Evolutionary conservation across 2,888 invertebrate genomes (phyloP), one percentile per base, ranked within the genome.

Genomic region (Cotesia congregata): DNA sequence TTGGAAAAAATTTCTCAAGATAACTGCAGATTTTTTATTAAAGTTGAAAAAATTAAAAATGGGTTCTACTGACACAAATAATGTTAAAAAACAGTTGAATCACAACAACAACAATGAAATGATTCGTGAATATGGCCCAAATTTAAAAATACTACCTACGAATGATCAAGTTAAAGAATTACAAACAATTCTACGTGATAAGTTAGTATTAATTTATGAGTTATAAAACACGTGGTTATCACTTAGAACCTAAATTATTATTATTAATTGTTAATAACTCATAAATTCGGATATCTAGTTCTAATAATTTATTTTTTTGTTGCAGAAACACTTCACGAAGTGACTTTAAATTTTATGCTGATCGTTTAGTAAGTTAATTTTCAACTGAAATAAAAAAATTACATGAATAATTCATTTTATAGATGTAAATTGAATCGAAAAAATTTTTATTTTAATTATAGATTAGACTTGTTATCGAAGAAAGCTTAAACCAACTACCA

Each of bases 301-400:
- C 67, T 67, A 39, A 17, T 60, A 64, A 30, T 70, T 73, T 74
- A 75, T 72, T 77, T 77, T 79, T 83, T 72, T 84, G 86, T 92
- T 90, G 81, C 88, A 99, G 98, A 89, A 96, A 95, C 84, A 98
- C 98, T 38, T 91, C 94, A 1, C 92, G 98, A 83, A 97, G 96
- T 91, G 99, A 99, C 90, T 99, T 99, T 89, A 98, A 99, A 88
- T 99, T 99, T 90, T 98, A 97, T 90, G 99, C 99, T 0, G 99
- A 99, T 90, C 94, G 99, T 81, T 91, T 99, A 90, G 93, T 93
- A 89, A 90, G 90, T 68, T 17, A 30, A 67, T 38, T 30, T 77
- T 64, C 73, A 73, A 41, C 30, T 61, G 67, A 72, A 65, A 78
- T 73, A 71, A 30, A 50, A 64, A 65, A 50, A 67, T 67, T n/a